Conservation (phyloP, 2,113 vertebrate species). For the Oophaga pumilio region DNA sequence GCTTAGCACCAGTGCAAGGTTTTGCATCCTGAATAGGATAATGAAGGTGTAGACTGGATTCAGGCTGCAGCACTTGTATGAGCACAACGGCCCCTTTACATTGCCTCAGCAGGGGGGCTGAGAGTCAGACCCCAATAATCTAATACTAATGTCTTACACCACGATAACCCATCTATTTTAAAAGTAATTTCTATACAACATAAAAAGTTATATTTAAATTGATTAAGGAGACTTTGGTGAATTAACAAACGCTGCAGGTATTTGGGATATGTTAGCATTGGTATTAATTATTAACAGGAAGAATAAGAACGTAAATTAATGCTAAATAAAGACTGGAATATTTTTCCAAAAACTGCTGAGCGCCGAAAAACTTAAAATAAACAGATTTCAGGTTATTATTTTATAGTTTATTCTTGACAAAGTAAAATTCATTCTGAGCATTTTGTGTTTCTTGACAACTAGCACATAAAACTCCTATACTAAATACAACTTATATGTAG, state of each 20-base stretch:
- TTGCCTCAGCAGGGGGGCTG: too few species aligned
- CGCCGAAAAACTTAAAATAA: background rate
- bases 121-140: too few species aligned
- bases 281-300: background rate
- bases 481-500: too few species aligned
- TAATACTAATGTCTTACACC: too few species aligned
- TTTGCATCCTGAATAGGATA: too few species aligned
- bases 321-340: background rate
- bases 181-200: too few species aligned
- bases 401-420: background rate
- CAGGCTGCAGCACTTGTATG: too few species aligned
- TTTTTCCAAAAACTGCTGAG: background rate
- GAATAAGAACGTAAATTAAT: background rate
- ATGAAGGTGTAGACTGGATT: too few species aligned
- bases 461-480: background rate
- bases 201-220: background rate
- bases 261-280: background rate
- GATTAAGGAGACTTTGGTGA: background rate
- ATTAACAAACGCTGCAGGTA: background rate
- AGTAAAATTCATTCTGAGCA: background rate
- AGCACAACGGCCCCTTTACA: too few species aligned
- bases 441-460: background rate
- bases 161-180: too few species aligned
- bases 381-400: background rate
- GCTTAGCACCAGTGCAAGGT: too few species aligned